Evolutionary conservation across 2,888 invertebrate species (phyloP).

Genomic region (Dicycla oo): DNA sequence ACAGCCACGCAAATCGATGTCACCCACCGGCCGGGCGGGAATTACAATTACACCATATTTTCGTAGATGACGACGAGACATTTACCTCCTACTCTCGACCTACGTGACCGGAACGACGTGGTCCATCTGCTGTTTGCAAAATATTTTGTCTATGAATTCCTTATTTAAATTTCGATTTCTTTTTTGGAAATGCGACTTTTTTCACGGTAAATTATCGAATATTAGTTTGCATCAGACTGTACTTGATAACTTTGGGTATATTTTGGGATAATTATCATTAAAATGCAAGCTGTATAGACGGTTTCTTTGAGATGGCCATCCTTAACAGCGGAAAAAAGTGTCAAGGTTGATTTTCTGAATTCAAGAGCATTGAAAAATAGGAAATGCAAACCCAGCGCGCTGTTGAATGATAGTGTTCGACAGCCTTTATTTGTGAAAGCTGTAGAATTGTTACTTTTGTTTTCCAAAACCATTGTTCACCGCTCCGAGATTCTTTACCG

Average conservation of each 20-base stretch:
- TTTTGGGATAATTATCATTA: not conserved
- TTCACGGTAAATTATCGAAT: too few species aligned
- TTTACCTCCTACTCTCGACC: conserved; percentile 57
- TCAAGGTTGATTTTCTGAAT: not conserved
- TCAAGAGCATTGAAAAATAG: conserved; percentile 3
- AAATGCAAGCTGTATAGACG: not conserved
- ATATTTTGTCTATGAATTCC: conserved; percentile 38
- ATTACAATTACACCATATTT: conserved; percentile 55
- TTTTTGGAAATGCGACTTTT: not conserved
- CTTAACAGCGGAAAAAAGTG: not conserved
- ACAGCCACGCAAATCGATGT: conserved; percentile 35
- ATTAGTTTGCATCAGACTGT: too few species aligned
- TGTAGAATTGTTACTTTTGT: conserved; percentile 11
- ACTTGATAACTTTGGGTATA: not conserved
- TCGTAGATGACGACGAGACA: conserved; percentile 41
- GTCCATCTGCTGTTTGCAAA: conserved; percentile 15
- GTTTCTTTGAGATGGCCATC: not conserved
- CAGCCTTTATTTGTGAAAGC: not conserved
- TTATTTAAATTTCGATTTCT: conserved; percentile 25
- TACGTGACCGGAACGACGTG: conserved; percentile 57
- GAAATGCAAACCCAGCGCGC: not conserved
- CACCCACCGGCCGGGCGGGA: conserved; percentile 31
- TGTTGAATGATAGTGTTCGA: not conserved
- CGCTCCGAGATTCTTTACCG: not conserved
- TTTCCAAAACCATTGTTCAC: conserved; percentile 23